These are phyloP conservation scores for Coremacera marginata DNA, from an alignment of 2,888 invertebrate species.

Conservation along the genomic window DNA sequence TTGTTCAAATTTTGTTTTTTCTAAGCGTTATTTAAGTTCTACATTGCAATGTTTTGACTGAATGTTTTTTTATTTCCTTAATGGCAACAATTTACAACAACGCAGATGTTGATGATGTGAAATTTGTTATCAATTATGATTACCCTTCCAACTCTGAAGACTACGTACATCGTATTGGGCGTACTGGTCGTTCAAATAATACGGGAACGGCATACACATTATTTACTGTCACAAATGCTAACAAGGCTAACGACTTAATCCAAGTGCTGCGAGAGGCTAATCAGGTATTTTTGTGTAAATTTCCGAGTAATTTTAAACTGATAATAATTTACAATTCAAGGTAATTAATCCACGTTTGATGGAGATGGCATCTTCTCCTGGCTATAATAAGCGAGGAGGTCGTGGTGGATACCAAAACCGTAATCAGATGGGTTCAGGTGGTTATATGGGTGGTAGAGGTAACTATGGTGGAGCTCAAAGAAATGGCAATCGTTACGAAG, in stretches of 20 bases:
- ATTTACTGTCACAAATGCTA: constrained; percentile 90
- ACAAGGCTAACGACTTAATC: constrained; percentile 92
- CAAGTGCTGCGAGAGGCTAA: constrained; percentile 94
- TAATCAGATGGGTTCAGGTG: constrained; percentile 36
- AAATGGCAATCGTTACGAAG: constrained; percentile 43
- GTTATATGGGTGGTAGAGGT: constrained; percentile 40
- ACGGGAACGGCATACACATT: constrained; percentile 97
- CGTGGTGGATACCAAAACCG: constrained; percentile 60
- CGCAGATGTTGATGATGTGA: constrained; percentile 98
- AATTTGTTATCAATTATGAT: constrained; percentile 99
- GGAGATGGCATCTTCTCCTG: constrained; percentile 74
- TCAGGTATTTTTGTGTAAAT: constrained; percentile 72
- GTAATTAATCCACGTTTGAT: constrained; percentile 90
- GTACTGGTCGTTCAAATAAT: constrained; percentile 92
- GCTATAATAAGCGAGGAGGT: constrained; percentile 62
- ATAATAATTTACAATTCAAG: constrained; percentile 49
- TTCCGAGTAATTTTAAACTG: neutral
- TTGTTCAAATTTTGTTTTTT: constrained; percentile 59
- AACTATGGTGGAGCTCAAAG: constrained; percentile 42
- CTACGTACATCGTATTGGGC: constrained; percentile 93
- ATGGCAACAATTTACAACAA: constrained; percentile 14
- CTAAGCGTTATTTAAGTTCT: constrained; percentile 29
- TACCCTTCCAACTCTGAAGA: constrained; percentile 98
- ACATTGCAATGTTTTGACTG: constrained; percentile 41
- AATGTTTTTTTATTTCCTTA: constrained; percentile 38